A percentile compares a stretch with the other conserved stretches of the same genome.
These are phyloP conservation scores for Netelia melanura DNA, from an alignment of 2,888 invertebrate species.

Conservation along the genomic window DNA sequence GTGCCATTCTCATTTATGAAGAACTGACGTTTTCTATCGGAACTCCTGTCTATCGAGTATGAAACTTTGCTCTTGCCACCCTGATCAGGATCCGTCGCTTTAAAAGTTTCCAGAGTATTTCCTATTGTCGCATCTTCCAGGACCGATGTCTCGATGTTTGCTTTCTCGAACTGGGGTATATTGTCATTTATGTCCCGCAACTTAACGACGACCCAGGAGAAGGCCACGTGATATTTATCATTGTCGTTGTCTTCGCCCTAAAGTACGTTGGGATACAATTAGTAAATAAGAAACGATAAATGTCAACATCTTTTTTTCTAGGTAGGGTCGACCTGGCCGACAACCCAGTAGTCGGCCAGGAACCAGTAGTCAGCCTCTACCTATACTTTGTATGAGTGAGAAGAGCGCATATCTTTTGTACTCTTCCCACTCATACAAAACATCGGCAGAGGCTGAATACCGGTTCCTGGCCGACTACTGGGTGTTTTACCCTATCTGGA, in stretches of 20 bases:
- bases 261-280: neutral
- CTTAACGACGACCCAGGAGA: conserved; percentile 97
- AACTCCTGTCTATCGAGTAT: conserved; percentile 96
- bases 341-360: too few relatives aligned
- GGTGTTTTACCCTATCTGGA: too few relatives aligned
- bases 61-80: conserved; percentile 96
- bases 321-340: too few relatives aligned
- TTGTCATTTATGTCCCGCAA: conserved; percentile 98
- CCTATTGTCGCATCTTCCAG: conserved; percentile 97
- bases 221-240: conserved; percentile 98
- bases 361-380: too few relatives aligned
- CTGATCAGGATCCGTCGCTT: conserved; percentile 98
- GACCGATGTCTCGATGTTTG: conserved; percentile 96
- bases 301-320: neutral
- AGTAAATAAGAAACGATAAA: too few relatives aligned
- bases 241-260: conserved; percentile 96
- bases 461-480: too few relatives aligned
- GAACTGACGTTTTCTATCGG: conserved; percentile 97
- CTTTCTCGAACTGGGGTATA: conserved; percentile 96
- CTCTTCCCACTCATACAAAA: too few relatives aligned
- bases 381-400: too few relatives aligned
- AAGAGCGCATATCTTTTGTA: too few relatives aligned
- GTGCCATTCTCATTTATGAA: conserved; percentile 97
- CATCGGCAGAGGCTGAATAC: too few relatives aligned
- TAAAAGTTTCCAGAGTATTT: conserved; percentile 96